Evolutionary conservation across 2,888 invertebrate genomes (phyloP).

Genomic region (Tachina lurida): DNA sequence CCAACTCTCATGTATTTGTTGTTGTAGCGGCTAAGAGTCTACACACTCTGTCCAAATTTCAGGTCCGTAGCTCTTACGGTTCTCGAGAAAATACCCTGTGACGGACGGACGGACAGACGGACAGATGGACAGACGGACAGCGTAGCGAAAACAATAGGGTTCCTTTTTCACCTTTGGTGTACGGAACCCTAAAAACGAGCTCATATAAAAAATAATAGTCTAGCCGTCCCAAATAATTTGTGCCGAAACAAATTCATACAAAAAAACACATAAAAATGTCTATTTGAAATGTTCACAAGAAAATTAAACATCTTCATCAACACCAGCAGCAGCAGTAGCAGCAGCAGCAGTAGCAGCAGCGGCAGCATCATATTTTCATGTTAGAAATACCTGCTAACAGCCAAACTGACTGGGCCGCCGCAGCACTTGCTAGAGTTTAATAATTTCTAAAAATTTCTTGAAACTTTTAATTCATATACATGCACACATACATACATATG

Average conservation of each 20-base stretch:
- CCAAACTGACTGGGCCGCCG: constrained; percentile 11
- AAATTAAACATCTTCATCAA: constrained; percentile 13
- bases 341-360: background rate
- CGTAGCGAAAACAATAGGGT: too few relatives aligned
- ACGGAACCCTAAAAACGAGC: too few relatives aligned
- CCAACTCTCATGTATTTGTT: too few relatives aligned
- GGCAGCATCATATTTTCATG: constrained; percentile 35
- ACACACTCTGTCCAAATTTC: too few relatives aligned
- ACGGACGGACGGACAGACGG: too few relatives aligned
- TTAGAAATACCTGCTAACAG: constrained; percentile 44
- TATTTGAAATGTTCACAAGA: constrained; percentile 37
- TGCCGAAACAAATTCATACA: constrained; percentile 2
- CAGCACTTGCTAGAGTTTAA: background rate
- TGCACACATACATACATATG: background rate
- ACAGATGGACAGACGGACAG: too few relatives aligned
- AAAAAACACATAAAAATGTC: constrained; percentile 42
- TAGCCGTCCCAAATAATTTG: constrained; percentile 54
- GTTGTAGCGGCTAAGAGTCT: too few relatives aligned
- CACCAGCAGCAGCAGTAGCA: constrained; percentile 6
- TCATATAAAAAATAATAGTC: constrained; percentile 22
- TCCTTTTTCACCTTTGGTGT: too few relatives aligned
- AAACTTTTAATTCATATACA: background rate
- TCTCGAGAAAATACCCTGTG: too few relatives aligned
- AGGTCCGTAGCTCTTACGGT: too few relatives aligned
- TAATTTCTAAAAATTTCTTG: constrained; percentile 14